Conservation (phyloP, 2,888 invertebrate species). For the Drosophila ochracea region DNA sequence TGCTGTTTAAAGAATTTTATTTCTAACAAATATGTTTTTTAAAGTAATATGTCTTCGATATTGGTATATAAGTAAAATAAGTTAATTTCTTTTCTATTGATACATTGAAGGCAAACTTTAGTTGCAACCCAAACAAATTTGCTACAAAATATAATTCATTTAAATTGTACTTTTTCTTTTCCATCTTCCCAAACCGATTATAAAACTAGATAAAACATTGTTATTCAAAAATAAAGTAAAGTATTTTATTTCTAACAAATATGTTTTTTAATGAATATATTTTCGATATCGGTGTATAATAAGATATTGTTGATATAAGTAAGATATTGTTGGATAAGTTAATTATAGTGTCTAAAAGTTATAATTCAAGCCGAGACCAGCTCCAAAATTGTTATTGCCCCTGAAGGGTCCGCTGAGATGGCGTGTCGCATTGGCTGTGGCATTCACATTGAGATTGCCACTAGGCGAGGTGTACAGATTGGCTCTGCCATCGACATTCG, state of each 20-base stretch:
- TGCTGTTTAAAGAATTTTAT: not conserved
- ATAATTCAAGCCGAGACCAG: conserved; percentile 61
- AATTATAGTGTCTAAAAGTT: conserved; percentile 50
- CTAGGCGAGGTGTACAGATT: conserved; percentile 75
- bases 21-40: not conserved
- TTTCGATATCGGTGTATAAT: not conserved
- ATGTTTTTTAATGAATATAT: not conserved
- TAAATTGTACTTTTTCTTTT: not conserved
- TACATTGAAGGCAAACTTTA: not conserved
- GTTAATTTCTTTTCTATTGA: not conserved
- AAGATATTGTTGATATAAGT: no score
- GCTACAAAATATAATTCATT: not conserved
- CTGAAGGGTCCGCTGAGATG: conserved; percentile 67
- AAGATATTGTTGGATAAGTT: not conserved
- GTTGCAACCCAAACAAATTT: not conserved
- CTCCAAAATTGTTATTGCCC: conserved; percentile 61
- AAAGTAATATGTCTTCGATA: not conserved
- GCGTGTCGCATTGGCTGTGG: conserved; percentile 70
- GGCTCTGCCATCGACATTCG: conserved; percentile 65
- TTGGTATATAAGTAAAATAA: not conserved
- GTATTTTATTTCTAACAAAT: not conserved
- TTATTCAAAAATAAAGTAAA: not conserved
- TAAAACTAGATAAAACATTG: not conserved
- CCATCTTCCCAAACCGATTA: not conserved
- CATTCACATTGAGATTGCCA: conserved; percentile 68